These are phyloP conservation scores for Folsomia candida DNA, from an alignment of 2,888 invertebrate species.

Conservation along the genomic window DNA sequence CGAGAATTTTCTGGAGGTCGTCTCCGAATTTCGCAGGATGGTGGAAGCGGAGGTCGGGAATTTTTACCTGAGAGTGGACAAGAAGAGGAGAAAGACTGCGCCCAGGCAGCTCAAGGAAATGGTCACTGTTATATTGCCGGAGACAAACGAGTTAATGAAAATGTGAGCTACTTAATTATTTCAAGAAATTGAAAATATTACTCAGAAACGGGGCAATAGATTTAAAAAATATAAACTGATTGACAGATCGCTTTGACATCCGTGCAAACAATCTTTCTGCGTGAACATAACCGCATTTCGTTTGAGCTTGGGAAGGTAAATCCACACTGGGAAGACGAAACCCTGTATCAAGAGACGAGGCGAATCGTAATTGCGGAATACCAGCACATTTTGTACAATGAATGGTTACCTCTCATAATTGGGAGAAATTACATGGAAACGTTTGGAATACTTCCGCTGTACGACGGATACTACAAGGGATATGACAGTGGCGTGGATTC, in stretches of 20 bases:
- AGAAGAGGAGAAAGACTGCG: conserved; percentile 35
- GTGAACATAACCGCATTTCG: conserved; percentile 80
- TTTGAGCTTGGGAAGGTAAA: conserved; percentile 64
- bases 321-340: conserved; percentile 72
- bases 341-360: conserved; percentile 70
- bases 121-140: conserved; percentile 69
- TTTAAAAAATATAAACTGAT: too few relatives aligned
- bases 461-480: conserved; percentile 50
- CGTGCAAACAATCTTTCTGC: conserved; percentile 69
- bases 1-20: conserved; percentile 69
- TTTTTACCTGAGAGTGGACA: conserved; percentile 40
- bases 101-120: conserved; percentile 2
- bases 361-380: conserved; percentile 71
- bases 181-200: too few relatives aligned
- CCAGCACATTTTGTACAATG: conserved; percentile 77
- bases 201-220: too few relatives aligned
- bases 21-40: conserved; percentile 54
- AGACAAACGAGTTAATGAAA: conserved; percentile 93
- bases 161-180: conserved; percentile 55
- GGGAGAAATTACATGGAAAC: conserved; percentile 51
- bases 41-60: conserved; percentile 39
- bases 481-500: conserved; percentile 56
- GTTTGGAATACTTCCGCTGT: conserved; percentile 51
- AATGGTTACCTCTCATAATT: conserved; percentile 70
- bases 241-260: conserved; percentile 62